A percentile compares a stretch with the other conserved stretches of the same genome.
Conservation (phyloP, 2,113 vertebrate species). For the Cryptotis parvus region DNA sequence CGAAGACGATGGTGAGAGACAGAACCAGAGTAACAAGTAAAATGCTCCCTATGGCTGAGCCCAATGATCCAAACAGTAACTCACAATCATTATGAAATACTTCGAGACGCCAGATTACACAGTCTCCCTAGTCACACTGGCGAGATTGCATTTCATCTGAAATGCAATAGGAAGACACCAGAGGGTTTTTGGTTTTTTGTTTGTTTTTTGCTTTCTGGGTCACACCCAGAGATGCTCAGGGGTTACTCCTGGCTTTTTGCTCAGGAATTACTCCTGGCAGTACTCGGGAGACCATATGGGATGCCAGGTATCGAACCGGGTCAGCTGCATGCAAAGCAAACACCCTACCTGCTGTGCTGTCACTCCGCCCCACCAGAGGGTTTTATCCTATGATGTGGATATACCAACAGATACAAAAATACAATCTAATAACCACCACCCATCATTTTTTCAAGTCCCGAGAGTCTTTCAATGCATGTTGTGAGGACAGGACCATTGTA, state of each 20-base stretch:
- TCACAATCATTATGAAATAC: not conserved
- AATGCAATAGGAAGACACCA: not conserved
- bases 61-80: too few relatives aligned
- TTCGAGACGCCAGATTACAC: rapidly evolving
- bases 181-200: too few relatives aligned
- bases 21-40: not conserved
- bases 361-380: not conserved
- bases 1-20: not conserved
- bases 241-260: too few relatives aligned
- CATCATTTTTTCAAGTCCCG: not conserved
- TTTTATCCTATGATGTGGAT: not conserved
- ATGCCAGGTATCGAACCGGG: too few relatives aligned
- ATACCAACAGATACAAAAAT: not conserved
- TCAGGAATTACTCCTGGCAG: too few relatives aligned
- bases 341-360: too few relatives aligned
- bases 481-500: not conserved
- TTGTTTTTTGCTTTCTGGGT: too few relatives aligned
- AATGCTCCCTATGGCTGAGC: not conserved
- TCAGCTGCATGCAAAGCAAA: too few relatives aligned
- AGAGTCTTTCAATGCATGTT: not conserved
- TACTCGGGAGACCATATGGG: too few relatives aligned
- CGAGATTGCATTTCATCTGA: not conserved
- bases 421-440: not conserved
- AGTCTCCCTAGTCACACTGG: not conserved
- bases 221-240: too few relatives aligned